These are phyloP conservation scores for Heliconius charithonia DNA, from an alignment of 2,888 invertebrate genomes.

Conservation along the genomic window DNA sequence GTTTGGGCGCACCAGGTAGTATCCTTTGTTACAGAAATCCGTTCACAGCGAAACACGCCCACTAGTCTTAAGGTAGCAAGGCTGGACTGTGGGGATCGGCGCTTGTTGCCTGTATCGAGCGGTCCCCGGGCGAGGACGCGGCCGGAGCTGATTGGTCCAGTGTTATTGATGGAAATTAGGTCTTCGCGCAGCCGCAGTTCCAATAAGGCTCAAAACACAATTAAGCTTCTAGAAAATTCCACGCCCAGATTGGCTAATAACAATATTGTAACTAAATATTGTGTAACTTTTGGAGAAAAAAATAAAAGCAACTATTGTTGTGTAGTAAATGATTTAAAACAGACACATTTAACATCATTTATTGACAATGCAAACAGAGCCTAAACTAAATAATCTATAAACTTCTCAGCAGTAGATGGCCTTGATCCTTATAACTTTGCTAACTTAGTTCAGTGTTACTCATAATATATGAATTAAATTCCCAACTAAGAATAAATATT, in stretches of 20 bases:
- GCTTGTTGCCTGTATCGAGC: constrained; percentile 5
- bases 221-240: constrained; percentile 1
- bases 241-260: not conserved
- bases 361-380: not conserved
- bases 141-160: not conserved
- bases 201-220: constrained; percentile 7
- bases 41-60: not conserved
- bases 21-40: constrained; percentile 9
- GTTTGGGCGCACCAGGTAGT: not conserved
- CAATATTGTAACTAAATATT: not conserved
- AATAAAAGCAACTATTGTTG: not conserved
- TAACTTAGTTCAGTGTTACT: not conserved
- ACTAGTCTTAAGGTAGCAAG: not conserved
- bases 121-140: constrained; percentile 20
- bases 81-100: constrained; percentile 5
- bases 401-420: not conserved
- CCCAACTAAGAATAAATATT: not conserved
- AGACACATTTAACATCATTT: not conserved
- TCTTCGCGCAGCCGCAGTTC: constrained; percentile 20
- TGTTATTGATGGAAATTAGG: not conserved
- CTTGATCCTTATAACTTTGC: too few relatives aligned
- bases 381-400: constrained; percentile 5
- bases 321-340: not conserved
- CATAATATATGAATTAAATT: not conserved
- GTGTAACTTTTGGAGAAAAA: not conserved